Percentiles rank a stretch among this genome's conserved stretches.
Conservation (phyloP, 2,888 invertebrate species). For the Serripes groenlandicus region DNA sequence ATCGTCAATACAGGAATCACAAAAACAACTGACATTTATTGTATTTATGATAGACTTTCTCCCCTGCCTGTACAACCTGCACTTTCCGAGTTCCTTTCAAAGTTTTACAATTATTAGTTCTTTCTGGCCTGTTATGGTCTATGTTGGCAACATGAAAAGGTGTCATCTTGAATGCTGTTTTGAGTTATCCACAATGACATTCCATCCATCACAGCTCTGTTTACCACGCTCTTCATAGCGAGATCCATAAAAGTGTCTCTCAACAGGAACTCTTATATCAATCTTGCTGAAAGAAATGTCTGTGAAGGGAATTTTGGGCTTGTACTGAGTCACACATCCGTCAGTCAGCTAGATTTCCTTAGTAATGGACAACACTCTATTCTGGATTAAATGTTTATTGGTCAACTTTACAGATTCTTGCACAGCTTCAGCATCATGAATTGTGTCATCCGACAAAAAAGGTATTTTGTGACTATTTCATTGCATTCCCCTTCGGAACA, state of each 20-base stretch:
- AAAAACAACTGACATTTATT: conserved; percentile 42
- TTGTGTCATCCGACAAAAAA: conserved; percentile 56
- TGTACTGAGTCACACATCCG: conserved; percentile 42
- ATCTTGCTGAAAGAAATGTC: conserved; percentile 39
- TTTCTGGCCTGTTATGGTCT: conserved; percentile 25
- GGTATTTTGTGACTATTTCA: conserved; percentile 43
- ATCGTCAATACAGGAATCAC: conserved; percentile 11
- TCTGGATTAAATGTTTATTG: conserved; percentile 34
- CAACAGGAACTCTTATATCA: conserved; percentile 34
- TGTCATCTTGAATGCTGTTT: conserved; percentile 41
- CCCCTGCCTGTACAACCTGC: conserved; percentile 17
- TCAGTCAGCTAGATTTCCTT: conserved; percentile 6
- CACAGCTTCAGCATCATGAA: conserved; percentile 52
- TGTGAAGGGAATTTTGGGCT: conserved; percentile 49
- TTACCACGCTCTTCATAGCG: conserved; percentile 41
- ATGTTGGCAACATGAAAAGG: conserved; percentile 19
- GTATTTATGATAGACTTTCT: conserved; percentile 16
- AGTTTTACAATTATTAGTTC: conserved; percentile 18
- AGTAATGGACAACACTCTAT: neutral
- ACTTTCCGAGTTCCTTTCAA: conserved; percentile 40
- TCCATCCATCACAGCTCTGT: conserved; percentile 42
- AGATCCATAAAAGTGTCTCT: conserved; percentile 56
- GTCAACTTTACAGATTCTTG: conserved; percentile 39
- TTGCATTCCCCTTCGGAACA: conserved; percentile 44
- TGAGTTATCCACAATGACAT: conserved; percentile 31